phyloP scores from a whole-genome alignment of 2,797 vertebrate genomes.

The Poecilia picta region DNA sequence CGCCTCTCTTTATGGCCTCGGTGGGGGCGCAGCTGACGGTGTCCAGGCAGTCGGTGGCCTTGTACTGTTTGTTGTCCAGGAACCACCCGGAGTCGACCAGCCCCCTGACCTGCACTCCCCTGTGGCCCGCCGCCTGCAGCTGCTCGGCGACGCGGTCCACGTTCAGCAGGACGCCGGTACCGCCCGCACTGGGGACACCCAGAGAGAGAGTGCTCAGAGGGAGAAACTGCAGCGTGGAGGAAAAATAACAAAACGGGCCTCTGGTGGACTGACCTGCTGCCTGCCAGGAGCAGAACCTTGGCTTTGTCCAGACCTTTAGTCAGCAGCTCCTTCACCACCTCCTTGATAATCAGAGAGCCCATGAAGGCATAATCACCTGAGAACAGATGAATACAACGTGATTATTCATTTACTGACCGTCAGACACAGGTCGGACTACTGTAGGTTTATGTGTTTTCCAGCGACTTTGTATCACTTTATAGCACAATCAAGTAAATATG shows the following conservation, averaged over 20 bases:
- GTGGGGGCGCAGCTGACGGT: constrained; percentile 84
- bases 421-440: background rate
- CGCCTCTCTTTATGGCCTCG: constrained; percentile 82
- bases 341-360: constrained; percentile 94
- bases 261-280: constrained; percentile 86
- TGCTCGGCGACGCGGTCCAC: constrained; percentile 92
- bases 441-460: background rate
- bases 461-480: too few relatives aligned
- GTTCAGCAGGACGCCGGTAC: constrained; percentile 92
- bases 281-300: constrained; percentile 91
- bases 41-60: constrained; percentile 87
- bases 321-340: constrained; percentile 92
- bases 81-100: constrained; percentile 93
- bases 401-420: background rate
- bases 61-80: constrained; percentile 90
- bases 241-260: background rate
- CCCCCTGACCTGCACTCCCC: constrained; percentile 88
- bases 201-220: background rate
- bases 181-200: constrained; percentile 84
- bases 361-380: constrained; percentile 95
- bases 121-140: constrained; percentile 85
- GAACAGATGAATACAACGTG: constrained; percentile 8
- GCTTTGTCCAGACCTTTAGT: constrained; percentile 89
- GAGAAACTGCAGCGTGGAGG: background rate
- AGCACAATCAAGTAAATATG: too few relatives aligned